phyloP scores from a whole-genome alignment of 30 jellyfish, hydroid and myxozoan species.

The Hydractinia symbiolongicarpus region DNA sequence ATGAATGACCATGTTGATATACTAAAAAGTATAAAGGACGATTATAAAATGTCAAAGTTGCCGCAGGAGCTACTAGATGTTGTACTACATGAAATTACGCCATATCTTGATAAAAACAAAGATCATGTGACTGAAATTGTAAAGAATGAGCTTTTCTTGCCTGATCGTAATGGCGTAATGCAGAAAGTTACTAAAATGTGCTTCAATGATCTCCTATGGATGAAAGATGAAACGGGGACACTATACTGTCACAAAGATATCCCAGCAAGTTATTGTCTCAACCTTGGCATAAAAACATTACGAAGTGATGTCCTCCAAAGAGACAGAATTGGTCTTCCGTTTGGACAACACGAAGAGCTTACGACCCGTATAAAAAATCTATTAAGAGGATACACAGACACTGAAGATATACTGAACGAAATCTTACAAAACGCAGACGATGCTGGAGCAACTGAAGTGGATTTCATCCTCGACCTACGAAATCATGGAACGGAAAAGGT shows the following conservation, averaged over 20 bases:
- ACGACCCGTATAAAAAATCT: slow-evolving; percentile 62
- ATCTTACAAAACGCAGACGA: slow-evolving; percentile 85
- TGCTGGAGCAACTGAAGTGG: slow-evolving; percentile 76
- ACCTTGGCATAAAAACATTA: slow-evolving; percentile 48
- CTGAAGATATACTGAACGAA: slow-evolving; percentile 52
- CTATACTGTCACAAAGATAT: slow-evolving; percentile 37
- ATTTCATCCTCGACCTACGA: slow-evolving; percentile 44
- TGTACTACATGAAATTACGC: slow-evolving; percentile 19
- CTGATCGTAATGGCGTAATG: slow-evolving; percentile 42
- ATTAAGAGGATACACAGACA: slow-evolving; percentile 51
- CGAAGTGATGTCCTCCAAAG: slow-evolving; percentile 31
- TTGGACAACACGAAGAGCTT: slow-evolving; percentile 76
- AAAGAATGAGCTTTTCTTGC: slow-evolving; percentile 17
- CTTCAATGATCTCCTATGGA: slow-evolving; percentile 49
- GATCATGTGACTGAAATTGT: not conserved
- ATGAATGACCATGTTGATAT: slow-evolving; percentile 28
- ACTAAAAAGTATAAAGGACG: slow-evolving; percentile 11
- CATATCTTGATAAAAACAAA: not conserved
- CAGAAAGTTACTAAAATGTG: slow-evolving; percentile 8
- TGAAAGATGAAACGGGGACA: slow-evolving; percentile 19
- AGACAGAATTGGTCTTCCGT: slow-evolving; percentile 16
- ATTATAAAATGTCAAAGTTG: not conserved
- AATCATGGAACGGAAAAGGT: slow-evolving; percentile 31
- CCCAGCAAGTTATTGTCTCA: slow-evolving; percentile 28
- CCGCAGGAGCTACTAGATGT: slow-evolving; percentile 13